Evolutionary conservation across 2,113 vertebrate genomes (phyloP).

Genomic region (Crotalus horridus): DNA sequence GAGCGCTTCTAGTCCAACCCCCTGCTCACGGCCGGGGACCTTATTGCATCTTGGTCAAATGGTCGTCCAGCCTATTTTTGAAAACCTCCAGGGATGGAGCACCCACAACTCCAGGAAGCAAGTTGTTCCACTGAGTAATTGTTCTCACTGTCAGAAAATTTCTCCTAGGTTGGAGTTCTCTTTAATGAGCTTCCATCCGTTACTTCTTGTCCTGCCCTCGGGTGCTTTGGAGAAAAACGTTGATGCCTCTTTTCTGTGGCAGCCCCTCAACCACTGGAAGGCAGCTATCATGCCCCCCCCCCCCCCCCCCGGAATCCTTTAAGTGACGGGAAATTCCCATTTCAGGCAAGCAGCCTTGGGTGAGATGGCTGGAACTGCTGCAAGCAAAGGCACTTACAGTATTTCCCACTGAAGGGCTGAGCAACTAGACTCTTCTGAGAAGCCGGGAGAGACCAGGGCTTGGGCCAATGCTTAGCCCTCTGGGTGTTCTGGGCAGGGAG

Average conservation of each 20-base stretch:
- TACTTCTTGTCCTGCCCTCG: no score
- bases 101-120: not conserved
- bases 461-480: no score
- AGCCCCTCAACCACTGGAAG: no score
- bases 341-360: not conserved
- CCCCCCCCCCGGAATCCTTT: not conserved
- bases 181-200: no score
- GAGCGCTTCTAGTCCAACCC: not conserved
- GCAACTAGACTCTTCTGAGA: not conserved
- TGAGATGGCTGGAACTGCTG: not conserved
- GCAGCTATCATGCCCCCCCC: no score
- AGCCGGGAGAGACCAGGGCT: no score
- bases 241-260: no score
- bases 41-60: not conserved
- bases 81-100: not conserved
- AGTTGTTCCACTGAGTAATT: not conserved
- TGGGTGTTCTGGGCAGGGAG: no score
- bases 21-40: not conserved
- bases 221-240: no score
- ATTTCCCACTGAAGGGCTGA: not conserved
- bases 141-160: not conserved
- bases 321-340: not conserved
- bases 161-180: not conserved
- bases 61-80: not conserved
- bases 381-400: not conserved